Evolutionary conservation across 2,888 invertebrate genomes (phyloP).

Genomic region (Thyatira batis): DNA sequence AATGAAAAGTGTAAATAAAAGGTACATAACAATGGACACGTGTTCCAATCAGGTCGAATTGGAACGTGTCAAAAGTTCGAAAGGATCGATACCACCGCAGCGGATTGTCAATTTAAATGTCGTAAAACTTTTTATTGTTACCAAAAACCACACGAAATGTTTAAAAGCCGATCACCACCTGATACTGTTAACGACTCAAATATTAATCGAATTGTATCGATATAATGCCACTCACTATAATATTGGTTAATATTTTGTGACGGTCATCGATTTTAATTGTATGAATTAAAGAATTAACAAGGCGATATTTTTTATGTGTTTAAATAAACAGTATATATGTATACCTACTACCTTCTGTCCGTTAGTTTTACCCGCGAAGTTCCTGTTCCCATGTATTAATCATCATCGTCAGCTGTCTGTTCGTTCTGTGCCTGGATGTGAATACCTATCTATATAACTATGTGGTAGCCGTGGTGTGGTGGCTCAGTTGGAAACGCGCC

Average conservation of each 20-base stretch:
- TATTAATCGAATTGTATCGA: constrained; percentile 17
- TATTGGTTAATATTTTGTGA: constrained; percentile 11
- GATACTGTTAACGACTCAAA: constrained; percentile 5
- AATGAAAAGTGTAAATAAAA: too few species aligned
- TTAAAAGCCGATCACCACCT: constrained; percentile 24
- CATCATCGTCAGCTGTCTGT: too few species aligned
- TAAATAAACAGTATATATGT: background rate
- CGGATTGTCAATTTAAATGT: constrained; percentile 62
- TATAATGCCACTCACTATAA: constrained; percentile 20
- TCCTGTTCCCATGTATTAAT: too few species aligned
- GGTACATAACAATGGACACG: constrained; percentile 53
- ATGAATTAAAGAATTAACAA: background rate
- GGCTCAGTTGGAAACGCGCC: too few species aligned
- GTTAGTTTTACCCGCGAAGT: too few species aligned
- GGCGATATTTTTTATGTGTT: background rate
- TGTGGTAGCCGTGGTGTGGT: too few species aligned
- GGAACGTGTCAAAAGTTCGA: constrained; percentile 70
- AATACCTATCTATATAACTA: too few species aligned
- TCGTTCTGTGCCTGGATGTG: too few species aligned
- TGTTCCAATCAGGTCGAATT: constrained; percentile 48
- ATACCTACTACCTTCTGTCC: too few species aligned
- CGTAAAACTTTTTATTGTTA: constrained; percentile 66
- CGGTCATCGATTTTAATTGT: constrained; percentile 1
- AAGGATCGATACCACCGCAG: constrained; percentile 49
- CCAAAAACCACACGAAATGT: constrained; percentile 43